Percentiles rank a stretch among this genome's conserved stretches.
Conservation (phyloP, 2,797 vertebrate species). For the Acanthopagrus latus region DNA sequence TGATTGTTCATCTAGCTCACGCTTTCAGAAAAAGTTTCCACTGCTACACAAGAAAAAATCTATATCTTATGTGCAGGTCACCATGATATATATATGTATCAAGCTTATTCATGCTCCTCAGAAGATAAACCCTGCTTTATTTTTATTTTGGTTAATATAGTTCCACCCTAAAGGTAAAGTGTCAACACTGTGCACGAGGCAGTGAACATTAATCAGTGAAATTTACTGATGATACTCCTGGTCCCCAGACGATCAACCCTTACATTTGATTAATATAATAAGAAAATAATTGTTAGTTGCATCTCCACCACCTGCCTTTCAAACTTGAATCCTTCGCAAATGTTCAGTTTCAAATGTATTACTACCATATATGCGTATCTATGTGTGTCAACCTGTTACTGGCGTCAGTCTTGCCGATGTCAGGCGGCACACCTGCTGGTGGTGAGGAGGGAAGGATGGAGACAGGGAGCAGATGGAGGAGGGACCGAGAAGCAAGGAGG, state of each 20-base stretch:
- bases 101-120: no score
- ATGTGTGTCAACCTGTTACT: constrained; percentile 6
- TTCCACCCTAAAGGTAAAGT: not conserved
- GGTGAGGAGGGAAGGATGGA: not conserved
- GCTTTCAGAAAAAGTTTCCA: no score
- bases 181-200: not conserved
- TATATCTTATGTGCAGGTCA: no score
- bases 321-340: not conserved
- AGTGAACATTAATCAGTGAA: not conserved
- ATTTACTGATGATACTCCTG: not conserved
- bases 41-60: no score
- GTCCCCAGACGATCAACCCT: not conserved
- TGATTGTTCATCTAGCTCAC: no score
- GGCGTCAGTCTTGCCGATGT: not conserved
- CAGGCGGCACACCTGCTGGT: constrained; percentile 12
- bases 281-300: not conserved
- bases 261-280: not conserved
- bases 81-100: no score
- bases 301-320: not conserved
- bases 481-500: constrained; percentile 1
- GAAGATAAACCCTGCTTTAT: no score
- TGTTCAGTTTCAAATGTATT: not conserved
- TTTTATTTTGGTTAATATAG: no score
- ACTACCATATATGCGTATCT: not conserved
- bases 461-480: constrained; percentile 36